Base-by-base conservation (phyloP, 2,797 vertebrate genomes). In the Tympanoctomys barrerae region DNA sequence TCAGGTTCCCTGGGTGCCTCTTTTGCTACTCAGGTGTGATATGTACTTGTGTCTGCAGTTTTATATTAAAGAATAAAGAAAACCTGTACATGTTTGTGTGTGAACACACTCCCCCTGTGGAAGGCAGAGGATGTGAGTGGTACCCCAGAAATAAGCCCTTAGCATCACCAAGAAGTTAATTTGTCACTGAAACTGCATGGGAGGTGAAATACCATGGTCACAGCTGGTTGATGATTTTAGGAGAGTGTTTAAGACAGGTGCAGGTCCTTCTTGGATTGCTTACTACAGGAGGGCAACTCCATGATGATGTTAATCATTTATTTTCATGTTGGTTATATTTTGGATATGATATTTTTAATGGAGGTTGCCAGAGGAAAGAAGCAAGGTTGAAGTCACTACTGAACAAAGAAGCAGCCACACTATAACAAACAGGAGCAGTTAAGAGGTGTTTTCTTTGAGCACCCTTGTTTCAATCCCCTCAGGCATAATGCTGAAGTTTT, bases 241-340 rank as follows among this genome's bases (percentile, higher is more conserved):
- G n/a, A 2, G 12, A 49, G 26, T 36, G 21, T 79, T 84, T 10
- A 61, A 57, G 28, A 42, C 78, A 73, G 61, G 64, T 78, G 13
- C 19, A 64, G 12, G 3, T 39, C 49, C 57, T 59, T 77, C n/a
- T 77, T 84, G 19, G 1, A 77, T 52, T 87, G 39, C 5, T 57
- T 81, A 62, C 28, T 61, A 24, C 57, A 57, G 42, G 59, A 7
- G 4, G 21, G 1, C 2, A 94, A n/a, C 86, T 59, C 36, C 70
- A 4, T 19, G 6, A 59, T 39, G 13, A 24, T 39, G 68, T 84
- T 39, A 46, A 77, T 82, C 18, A 28, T 88, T 75, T 80, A 86
- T 75, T 82, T 57, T 75, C n/a, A 61, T 36, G 49, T 88, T 52
- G 52, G 88, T 78, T 79, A 24, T 54, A 61, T 84, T 91, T 88